Conservation (phyloP, 2,797 vertebrate genomes). For the Tapirus indicus region DNA sequence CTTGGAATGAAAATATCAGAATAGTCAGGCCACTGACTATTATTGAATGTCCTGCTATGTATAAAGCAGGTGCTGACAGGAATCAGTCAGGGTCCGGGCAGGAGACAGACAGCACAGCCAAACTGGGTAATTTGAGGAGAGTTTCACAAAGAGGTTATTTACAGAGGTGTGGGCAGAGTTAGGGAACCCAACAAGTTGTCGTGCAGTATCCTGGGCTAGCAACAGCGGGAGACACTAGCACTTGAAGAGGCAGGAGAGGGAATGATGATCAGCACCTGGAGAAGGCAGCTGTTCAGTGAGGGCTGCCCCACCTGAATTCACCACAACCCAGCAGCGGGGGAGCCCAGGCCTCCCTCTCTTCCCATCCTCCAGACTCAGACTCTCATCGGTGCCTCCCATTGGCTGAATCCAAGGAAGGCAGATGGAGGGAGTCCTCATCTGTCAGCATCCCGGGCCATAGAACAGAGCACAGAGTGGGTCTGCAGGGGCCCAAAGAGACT, state of each 20-base stretch:
- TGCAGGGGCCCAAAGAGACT: background rate
- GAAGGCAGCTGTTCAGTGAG: background rate
- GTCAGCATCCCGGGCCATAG: background rate
- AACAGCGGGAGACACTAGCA: background rate
- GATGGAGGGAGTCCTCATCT: background rate
- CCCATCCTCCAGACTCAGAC: background rate
- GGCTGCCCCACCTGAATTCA: background rate
- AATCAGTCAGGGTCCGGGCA: background rate
- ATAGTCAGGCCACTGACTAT: background rate
- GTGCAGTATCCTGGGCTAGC: no score
- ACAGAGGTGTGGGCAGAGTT: background rate
- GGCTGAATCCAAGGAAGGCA: background rate
- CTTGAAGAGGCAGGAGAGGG: no score
- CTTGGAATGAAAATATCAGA: background rate
- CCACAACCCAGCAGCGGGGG: background rate
- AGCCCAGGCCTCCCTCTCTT: background rate
- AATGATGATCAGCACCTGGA: no score
- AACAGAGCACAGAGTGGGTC: background rate
- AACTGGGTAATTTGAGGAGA: background rate
- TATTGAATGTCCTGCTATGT: background rate
- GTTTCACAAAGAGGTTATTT: background rate
- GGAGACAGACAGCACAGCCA: background rate
- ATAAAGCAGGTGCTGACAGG: background rate
- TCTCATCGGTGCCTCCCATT: accelerated
- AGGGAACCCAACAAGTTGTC: background rate